phyloP scores from a whole-genome alignment of 30 jellyfish, hydroid and myxozoan genomes.

The Morbakka virulenta region DNA sequence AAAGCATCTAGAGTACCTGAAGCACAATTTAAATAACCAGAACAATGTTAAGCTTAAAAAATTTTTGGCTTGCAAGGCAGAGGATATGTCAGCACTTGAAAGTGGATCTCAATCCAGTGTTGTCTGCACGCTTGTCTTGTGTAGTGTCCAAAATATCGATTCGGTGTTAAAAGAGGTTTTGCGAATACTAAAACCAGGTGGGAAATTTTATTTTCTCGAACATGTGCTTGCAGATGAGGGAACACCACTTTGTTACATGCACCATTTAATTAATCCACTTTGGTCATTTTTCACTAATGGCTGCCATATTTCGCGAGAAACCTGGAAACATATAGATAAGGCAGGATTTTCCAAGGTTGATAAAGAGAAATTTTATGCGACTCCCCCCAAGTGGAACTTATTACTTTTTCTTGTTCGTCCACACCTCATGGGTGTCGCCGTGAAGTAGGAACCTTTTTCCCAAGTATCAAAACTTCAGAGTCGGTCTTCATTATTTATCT shows the following conservation, averaged over 20 bases:
- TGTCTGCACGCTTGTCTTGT: constrained; percentile 21
- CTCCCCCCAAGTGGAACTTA: neutral
- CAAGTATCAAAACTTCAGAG: too few relatives aligned
- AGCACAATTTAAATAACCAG: constrained; percentile 1
- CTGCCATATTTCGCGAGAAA: neutral
- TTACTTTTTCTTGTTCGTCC: neutral
- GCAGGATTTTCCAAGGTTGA: constrained; percentile 30
- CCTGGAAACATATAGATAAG: neutral
- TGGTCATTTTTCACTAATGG: constrained; percentile 9
- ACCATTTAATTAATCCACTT: neutral
- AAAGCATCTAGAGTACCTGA: neutral
- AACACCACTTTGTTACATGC: neutral
- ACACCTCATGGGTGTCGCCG: constrained; percentile 10
- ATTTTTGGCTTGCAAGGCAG: neutral
- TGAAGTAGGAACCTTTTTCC: too few relatives aligned
- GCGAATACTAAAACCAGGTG: constrained; percentile 46
- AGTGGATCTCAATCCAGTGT: constrained; percentile 5
- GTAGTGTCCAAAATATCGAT: neutral
- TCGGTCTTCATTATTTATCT: too few relatives aligned
- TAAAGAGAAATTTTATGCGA: neutral
- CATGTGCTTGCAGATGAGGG: constrained; percentile 28
- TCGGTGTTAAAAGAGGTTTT: constrained; percentile 5
- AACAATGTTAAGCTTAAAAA: neutral
- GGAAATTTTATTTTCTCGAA: constrained; percentile 25
- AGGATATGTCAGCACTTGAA: constrained; percentile 6